Conservation (phyloP, 2,888 invertebrate species). For the Sinhomidia bicolor region DNA sequence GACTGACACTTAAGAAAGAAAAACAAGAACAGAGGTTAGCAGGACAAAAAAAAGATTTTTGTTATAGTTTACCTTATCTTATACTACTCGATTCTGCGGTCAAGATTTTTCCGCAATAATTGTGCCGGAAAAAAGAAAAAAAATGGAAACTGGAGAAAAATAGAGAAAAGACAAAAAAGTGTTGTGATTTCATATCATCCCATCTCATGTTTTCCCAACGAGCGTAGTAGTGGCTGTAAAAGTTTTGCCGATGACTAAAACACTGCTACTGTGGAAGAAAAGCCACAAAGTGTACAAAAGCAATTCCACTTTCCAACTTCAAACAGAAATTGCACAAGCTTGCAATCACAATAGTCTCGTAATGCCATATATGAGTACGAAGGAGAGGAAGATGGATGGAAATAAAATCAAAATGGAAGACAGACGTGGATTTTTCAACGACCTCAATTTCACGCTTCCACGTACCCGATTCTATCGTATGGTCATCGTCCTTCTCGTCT, state of each 20-base stretch:
- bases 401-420: not conserved
- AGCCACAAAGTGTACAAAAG: not conserved
- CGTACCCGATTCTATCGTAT: not conserved
- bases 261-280: too few relatives aligned
- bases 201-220: conserved; percentile 1
- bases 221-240: not conserved
- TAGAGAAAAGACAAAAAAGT: too few relatives aligned
- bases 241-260: too few relatives aligned
- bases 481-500: conserved; percentile 2
- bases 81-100: not conserved
- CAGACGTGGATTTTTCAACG: not conserved
- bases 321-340: not conserved
- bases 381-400: not conserved
- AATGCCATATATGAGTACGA: not conserved
- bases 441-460: not conserved
- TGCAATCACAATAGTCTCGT: not conserved
- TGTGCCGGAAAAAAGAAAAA: not conserved
- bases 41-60: not conserved
- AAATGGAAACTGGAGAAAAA: not conserved
- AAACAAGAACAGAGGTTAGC: not conserved
- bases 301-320: not conserved
- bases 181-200: too few relatives aligned
- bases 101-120: not conserved
- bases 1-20: too few relatives aligned
- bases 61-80: not conserved